phyloP scores from a whole-genome alignment of 1,140 invertebrate genomes.

The Wiebesia pumilae region DNA sequence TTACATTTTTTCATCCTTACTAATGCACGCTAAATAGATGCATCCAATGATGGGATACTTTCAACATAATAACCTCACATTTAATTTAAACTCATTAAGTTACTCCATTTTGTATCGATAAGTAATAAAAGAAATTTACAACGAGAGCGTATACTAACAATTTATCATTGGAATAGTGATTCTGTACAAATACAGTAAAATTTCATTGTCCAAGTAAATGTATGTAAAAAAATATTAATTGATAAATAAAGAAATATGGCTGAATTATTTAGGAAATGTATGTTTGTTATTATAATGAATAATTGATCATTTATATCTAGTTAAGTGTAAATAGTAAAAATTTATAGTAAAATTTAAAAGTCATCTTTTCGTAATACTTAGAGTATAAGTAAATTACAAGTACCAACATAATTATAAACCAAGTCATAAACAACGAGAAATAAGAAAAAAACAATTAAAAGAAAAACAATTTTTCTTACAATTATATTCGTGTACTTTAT shows the following conservation, averaged over 20 bases:
- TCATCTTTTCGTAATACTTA: neutral
- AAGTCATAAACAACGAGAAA: neutral
- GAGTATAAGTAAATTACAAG: neutral
- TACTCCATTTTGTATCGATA: neutral
- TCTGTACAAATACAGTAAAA: neutral
- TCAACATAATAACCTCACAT: neutral
- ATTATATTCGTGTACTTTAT: neutral
- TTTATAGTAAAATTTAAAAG: neutral
- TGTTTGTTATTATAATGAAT: too few species aligned
- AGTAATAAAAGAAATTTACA: neutral
- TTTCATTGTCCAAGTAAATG: neutral
- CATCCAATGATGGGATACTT: constrained; percentile 23
- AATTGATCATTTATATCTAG: too few species aligned
- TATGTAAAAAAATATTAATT: neutral
- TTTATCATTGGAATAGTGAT: neutral
- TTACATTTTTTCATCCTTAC: constrained; percentile 7
- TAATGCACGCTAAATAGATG: constrained; percentile 56
- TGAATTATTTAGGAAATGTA: too few species aligned
- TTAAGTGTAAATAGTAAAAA: too few species aligned
- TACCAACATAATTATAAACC: neutral
- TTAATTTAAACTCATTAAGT: neutral
- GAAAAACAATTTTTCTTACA: neutral
- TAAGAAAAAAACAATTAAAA: neutral
- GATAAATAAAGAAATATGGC: too few species aligned
- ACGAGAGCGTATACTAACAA: neutral